Percentiles rank a stretch among this genome's conserved stretches.
Evolutionary conservation across 2,113 vertebrate genomes (phyloP).

Genomic region (Sylvietta virens): DNA sequence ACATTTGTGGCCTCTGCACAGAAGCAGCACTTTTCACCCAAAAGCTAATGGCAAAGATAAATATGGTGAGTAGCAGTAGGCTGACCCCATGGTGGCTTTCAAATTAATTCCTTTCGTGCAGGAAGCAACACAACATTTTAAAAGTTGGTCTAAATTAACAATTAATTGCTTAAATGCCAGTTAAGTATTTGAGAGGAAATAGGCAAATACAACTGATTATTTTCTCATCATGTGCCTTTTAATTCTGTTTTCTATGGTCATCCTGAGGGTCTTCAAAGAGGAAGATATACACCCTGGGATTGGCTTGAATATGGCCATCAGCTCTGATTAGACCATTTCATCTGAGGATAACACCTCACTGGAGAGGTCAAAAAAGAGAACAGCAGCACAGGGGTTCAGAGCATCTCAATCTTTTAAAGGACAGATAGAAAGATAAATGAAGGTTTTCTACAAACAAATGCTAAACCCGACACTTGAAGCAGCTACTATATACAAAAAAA

Average conservation of each 20-base stretch:
- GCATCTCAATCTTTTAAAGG: neutral
- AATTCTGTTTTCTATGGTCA: neutral
- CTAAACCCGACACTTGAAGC: neutral
- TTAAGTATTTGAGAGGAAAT: neutral
- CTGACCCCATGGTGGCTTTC: neutral
- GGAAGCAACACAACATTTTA: neutral
- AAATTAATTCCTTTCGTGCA: neutral
- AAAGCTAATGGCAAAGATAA: neutral
- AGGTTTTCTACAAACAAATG: neutral
- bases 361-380: neutral
- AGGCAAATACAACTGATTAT: neutral
- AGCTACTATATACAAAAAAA: neutral
- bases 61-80: neutral
- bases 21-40: neutral
- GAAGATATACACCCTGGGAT: neutral
- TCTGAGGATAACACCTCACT: neutral
- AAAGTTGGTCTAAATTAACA: neutral
- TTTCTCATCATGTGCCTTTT: neutral
- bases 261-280: neutral
- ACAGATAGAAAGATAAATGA: neutral
- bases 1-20: conserved; percentile 14
- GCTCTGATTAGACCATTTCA: neutral
- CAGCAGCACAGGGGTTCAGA: neutral
- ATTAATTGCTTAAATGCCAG: neutral
- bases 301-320: neutral